Base-by-base conservation (phyloP, 2,888 invertebrate genomes). In the Schizaphis graminum region DNA sequence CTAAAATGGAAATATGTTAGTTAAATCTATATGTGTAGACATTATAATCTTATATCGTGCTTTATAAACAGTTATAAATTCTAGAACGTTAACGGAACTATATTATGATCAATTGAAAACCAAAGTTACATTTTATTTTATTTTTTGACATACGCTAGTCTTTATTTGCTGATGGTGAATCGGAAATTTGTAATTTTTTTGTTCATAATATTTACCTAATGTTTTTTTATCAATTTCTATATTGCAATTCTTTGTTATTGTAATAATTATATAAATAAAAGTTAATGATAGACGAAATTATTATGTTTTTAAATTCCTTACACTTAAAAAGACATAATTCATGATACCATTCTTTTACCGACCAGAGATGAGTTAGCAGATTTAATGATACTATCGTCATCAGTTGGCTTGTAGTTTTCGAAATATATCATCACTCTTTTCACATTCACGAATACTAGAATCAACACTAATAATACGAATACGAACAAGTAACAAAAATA, bases 31-130 rank as follows among this genome's bases (percentile, higher is more conserved):
- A 84, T 41, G 91, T 61, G 28, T 47, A 53, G 24, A 53, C 24
- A 90, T 90, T 47, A 24, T 67, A 21, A 28, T 24, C 24, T 47
- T 47, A n/a, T 7, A 28, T 3, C 2, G 21, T 8, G 35, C 7
- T 35, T 35, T 35, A 57, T 21, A 21, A 16, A 35, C 7, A 47
- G 47, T n/a, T 61, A 3, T 21, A 89, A 89, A 89, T 61, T 24
- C n/a, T n/a, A 91, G 67, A 67, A 49, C 49, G 49, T 67, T 21
- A 67, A 90, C 61, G 47, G 47, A 90, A 49, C 67, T 67, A 90
- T 35, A 13, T 77, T 41, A 24, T 26, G 13, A 11, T 7, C 44
- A 3, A 67, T 90, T n/a, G 61, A 47, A 47, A 44, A 13, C 26
- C n/a, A 61, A 61, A n/a, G 24, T 47, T 24, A 16, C n/a, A 10